Evolutionary conservation across 2,888 invertebrate species (phyloP).

Genomic region (Dicyrtomina minuta): DNA sequence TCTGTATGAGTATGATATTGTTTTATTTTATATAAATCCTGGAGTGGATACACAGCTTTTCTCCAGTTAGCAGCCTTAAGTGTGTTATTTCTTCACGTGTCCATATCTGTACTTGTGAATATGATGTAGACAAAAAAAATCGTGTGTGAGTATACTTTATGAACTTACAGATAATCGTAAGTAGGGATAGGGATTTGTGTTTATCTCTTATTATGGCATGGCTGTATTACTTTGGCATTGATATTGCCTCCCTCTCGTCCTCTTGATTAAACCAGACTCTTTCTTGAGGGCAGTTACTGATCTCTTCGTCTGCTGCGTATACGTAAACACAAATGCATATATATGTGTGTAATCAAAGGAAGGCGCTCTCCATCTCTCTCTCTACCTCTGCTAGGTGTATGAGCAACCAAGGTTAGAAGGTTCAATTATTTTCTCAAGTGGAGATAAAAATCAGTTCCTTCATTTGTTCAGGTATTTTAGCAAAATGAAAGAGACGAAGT

Average conservation of each 20-base stretch:
- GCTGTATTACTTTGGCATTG: not conserved
- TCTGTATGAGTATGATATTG: too few relatives aligned
- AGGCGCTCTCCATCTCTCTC: not conserved
- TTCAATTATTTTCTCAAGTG: conserved; percentile 32
- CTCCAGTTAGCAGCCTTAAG: too few relatives aligned
- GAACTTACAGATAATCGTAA: too few relatives aligned
- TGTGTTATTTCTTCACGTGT: too few relatives aligned
- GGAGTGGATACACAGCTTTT: too few relatives aligned
- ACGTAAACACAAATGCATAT: too few relatives aligned
- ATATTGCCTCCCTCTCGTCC: too few relatives aligned
- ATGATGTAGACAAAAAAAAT: not conserved
- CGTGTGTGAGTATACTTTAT: not conserved
- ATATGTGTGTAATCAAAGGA: conserved; percentile 21
- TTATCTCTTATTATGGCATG: not conserved
- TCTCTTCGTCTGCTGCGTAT: too few relatives aligned
- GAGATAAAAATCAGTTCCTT: conserved; percentile 33
- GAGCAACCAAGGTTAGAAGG: conserved; percentile 2
- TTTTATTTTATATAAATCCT: too few relatives aligned
- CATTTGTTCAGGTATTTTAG: conserved; percentile 31
- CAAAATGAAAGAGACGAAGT: conserved; percentile 20
- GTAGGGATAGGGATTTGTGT: not conserved
- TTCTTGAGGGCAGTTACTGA: conserved; percentile 29
- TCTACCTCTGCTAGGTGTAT: too few relatives aligned
- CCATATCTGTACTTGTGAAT: not conserved
- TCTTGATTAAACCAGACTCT: conserved; percentile 19